Evolutionary conservation across 2,113 vertebrate genomes (phyloP).

Genomic region (Junco hyemalis): DNA sequence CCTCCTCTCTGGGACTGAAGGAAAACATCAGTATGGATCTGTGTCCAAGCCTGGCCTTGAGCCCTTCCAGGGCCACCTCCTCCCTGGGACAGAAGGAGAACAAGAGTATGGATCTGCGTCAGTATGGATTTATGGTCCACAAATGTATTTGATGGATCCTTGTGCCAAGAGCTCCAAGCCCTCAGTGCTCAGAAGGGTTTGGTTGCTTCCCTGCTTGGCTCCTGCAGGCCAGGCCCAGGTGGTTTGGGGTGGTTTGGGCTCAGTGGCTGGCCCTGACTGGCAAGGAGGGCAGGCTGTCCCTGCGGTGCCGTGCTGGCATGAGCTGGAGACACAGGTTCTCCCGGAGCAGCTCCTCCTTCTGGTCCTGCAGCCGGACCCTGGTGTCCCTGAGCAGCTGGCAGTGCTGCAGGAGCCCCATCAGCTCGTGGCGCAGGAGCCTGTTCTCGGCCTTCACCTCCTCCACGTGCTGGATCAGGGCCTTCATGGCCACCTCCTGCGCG

Average conservation of each 20-base stretch:
- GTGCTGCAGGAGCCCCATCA: not conserved
- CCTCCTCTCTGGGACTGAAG: too few relatives aligned
- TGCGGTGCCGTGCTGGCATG: fast-evolving
- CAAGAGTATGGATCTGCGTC: fast-evolving
- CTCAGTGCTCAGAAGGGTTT: not conserved
- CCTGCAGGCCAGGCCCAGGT: fast-evolving
- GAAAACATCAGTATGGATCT: fast-evolving
- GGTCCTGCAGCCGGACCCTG: not conserved
- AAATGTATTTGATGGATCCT: not conserved
- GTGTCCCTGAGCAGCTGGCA: not conserved
- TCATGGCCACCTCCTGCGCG: not conserved
- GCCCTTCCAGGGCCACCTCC: too few relatives aligned
- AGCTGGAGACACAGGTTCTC: not conserved
- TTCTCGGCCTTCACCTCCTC: not conserved
- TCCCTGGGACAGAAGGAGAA: too few relatives aligned
- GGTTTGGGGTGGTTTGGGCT: not conserved
- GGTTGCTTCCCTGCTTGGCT: fast-evolving
- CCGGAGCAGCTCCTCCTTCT: not conserved
- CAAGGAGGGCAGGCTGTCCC: fast-evolving
- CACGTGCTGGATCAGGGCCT: not conserved
- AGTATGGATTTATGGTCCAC: not conserved
- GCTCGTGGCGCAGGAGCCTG: not conserved
- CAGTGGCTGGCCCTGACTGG: fast-evolving
- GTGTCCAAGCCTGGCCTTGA: too few relatives aligned
- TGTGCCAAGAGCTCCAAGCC: not conserved